These are phyloP conservation scores for Hoplias malabaricus DNA, from an alignment of 2,113 vertebrate genomes.

Conservation along the genomic window DNA sequence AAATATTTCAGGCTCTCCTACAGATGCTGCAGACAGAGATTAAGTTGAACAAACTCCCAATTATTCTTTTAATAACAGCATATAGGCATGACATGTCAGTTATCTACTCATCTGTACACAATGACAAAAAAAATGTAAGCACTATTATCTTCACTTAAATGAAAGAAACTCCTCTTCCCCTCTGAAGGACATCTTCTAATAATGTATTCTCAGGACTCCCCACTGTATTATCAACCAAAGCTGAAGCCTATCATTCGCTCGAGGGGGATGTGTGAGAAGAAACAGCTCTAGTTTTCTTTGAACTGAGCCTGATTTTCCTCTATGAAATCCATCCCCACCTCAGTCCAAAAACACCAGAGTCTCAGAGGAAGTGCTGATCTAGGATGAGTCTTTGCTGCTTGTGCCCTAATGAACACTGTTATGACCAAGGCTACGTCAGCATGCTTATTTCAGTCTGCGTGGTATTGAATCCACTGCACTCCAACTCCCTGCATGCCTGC, in stretches of 20 bases:
- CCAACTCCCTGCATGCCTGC: not conserved
- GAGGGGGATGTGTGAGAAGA: not conserved
- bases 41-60: not conserved
- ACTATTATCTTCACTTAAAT: constrained; percentile 22
- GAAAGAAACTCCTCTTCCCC: constrained; percentile 1
- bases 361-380: constrained; percentile 8
- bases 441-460: not conserved
- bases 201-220: constrained; percentile 1
- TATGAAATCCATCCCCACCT: constrained; percentile 5
- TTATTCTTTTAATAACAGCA: not conserved
- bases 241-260: constrained; percentile 6
- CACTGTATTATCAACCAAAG: not conserved
- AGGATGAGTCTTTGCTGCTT: not conserved
- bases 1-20: too few species aligned
- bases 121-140: not conserved
- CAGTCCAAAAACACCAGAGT: not conserved
- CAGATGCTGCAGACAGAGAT: not conserved
- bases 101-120: not conserved
- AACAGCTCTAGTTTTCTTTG: not conserved
- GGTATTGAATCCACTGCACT: not conserved
- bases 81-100: not conserved
- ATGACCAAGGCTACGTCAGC: constrained; percentile 1
- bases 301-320: not conserved
- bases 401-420: not conserved
- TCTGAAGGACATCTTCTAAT: not conserved